These are phyloP conservation scores for Piezodorus guildinii DNA, from an alignment of 1,140 invertebrate genomes.

Conservation along the genomic window DNA sequence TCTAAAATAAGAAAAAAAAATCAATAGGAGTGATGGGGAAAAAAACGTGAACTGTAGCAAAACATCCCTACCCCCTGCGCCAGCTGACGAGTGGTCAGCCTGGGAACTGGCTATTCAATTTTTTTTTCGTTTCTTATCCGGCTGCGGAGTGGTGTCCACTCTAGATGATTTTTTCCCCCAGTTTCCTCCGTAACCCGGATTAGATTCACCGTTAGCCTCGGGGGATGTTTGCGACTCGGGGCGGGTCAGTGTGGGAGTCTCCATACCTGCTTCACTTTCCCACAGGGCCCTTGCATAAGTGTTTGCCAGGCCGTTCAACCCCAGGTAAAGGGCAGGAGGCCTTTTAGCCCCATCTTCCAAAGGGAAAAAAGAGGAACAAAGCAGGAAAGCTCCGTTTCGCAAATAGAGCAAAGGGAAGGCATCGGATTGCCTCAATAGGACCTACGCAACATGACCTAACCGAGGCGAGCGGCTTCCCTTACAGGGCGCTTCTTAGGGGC, in stretches of 20 bases:
- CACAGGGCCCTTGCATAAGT: slow-evolving; percentile 4
- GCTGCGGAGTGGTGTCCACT: not conserved
- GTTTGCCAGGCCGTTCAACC: slow-evolving; percentile 1
- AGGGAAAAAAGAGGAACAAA: slow-evolving; percentile 4
- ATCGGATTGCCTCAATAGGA: not conserved
- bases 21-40: no score
- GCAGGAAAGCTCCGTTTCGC: slow-evolving; percentile 2
- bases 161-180: not conserved
- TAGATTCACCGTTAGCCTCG: not conserved
- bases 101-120: not conserved
- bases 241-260: not conserved
- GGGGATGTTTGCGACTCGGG: not conserved
- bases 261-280: slow-evolving; percentile 1
- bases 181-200: not conserved
- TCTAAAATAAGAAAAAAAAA: no score
- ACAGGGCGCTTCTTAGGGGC: no score
- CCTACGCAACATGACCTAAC: no score
- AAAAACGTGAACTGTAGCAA: no score
- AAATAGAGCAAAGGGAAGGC: slow-evolving; percentile 1
- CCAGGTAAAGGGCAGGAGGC: not conserved
- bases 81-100: not conserved
- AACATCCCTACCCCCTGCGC: not conserved
- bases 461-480: no score
- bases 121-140: not conserved
- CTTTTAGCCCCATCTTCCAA: not conserved